Percentiles rank a stretch among this genome's conserved stretches.
Conservation (phyloP, 2,888 invertebrate genomes). For the Napeogenes sylphis region DNA sequence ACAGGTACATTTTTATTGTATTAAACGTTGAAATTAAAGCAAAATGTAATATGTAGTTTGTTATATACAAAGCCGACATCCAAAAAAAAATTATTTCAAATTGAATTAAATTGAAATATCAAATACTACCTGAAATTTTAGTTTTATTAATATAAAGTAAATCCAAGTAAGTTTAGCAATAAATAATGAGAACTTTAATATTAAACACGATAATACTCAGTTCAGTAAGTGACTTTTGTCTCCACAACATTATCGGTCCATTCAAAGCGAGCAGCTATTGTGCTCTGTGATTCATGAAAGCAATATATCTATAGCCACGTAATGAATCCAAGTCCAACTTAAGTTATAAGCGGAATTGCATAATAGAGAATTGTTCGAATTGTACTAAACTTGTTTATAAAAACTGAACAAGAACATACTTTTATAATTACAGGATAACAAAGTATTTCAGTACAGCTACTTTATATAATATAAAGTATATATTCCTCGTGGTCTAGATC, state of each 20-base stretch:
- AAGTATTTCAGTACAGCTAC: no score
- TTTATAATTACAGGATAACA: background rate
- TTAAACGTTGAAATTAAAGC: no score
- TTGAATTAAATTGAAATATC: no score
- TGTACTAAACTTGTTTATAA: slow-evolving; percentile 3
- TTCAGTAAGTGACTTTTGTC: slow-evolving; percentile 40
- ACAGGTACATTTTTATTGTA: no score
- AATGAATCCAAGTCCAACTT: slow-evolving; percentile 11
- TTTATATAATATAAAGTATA: no score
- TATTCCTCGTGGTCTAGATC: no score
- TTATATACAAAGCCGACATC: no score
- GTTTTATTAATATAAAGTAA: background rate
- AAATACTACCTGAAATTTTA: background rate
- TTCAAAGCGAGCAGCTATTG: slow-evolving; percentile 42
- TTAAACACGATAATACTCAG: slow-evolving; percentile 35
- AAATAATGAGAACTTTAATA: slow-evolving; percentile 33
- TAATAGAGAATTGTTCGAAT: slow-evolving; percentile 4
- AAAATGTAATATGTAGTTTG: no score
- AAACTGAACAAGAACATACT: background rate
- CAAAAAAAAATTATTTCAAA: no score
- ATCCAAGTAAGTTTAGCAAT: background rate
- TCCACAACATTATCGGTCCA: slow-evolving; percentile 34
- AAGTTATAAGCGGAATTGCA: slow-evolving; percentile 15
- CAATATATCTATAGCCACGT: slow-evolving; percentile 30
- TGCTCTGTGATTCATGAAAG: slow-evolving; percentile 40